phyloP scores from a whole-genome alignment of 2,113 vertebrate genomes.

The Oryzias celebensis region DNA sequence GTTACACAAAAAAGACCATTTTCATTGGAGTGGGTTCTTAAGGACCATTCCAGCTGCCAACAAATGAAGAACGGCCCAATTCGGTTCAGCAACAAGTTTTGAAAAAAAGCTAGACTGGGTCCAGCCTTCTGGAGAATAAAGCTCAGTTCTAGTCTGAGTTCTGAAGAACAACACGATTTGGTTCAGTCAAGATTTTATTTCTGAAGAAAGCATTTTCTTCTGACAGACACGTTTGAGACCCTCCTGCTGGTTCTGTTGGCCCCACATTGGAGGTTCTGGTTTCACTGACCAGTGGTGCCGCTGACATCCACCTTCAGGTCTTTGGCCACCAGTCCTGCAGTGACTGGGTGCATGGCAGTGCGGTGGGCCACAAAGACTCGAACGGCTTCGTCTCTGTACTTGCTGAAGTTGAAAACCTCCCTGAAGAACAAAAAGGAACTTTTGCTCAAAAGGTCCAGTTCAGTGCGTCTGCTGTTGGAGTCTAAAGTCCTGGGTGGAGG shows the following conservation, averaged over 20 bases:
- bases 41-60: too few species aligned
- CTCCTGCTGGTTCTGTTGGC: not conserved
- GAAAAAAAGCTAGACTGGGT: too few species aligned
- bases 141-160: too few species aligned
- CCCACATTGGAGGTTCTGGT: not conserved
- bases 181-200: constrained; percentile 12
- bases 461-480: too few species aligned
- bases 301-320: constrained; percentile 82
- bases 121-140: too few species aligned
- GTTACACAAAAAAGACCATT: too few species aligned
- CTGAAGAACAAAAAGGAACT: constrained; percentile 61
- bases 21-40: too few species aligned
- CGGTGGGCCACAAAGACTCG: constrained; percentile 77
- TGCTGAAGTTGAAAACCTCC: constrained; percentile 87
- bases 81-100: too few species aligned
- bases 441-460: not conserved
- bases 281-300: not conserved
- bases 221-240: too few species aligned
- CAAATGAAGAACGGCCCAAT: too few species aligned
- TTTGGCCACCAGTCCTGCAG: constrained; percentile 85
- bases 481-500: too few species aligned
- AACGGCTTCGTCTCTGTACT: constrained; percentile 79
- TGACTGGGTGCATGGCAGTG: constrained; percentile 86
- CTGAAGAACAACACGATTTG: not conserved
- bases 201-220: not conserved